Conservation (phyloP, 2,888 invertebrate genomes). For the Drosophila fulvimacula region DNA sequence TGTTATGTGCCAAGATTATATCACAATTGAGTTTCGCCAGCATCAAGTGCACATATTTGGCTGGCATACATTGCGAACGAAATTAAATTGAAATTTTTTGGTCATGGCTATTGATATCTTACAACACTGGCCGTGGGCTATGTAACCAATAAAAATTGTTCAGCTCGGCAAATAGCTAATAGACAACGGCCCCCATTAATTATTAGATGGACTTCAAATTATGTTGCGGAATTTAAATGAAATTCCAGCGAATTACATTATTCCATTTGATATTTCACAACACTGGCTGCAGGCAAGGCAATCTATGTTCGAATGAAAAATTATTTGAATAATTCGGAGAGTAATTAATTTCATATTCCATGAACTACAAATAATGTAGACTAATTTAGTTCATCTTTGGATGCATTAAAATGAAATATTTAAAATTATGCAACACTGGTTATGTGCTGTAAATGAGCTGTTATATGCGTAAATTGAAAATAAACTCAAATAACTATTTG, state of each 20-base stretch:
- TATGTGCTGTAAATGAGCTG: not conserved
- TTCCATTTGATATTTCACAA: not conserved
- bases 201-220: not conserved
- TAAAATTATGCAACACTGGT: not conserved
- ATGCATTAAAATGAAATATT: not conserved
- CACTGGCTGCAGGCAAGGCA: not conserved
- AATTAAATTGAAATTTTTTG: constrained; percentile 55
- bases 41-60: constrained; percentile 23
- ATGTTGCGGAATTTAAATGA: not conserved
- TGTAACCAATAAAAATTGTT: constrained; percentile 13
- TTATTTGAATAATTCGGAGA: not conserved
- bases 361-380: not conserved
- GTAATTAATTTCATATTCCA: not conserved
- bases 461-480: not conserved
- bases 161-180: constrained; percentile 31
- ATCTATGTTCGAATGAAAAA: not conserved
- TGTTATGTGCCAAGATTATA: constrained; percentile 60
- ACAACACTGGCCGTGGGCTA: constrained; percentile 2
- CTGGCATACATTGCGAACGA: constrained; percentile 47
- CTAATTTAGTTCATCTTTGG: not conserved
- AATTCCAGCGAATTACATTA: not conserved
- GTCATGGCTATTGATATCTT: constrained; percentile 9
- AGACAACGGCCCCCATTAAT: not conserved
- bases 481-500: no score
- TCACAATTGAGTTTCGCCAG: constrained; percentile 30